Evolutionary conservation across 2,113 vertebrate species (phyloP).

Genomic region (Cephalopterus ornatus): DNA sequence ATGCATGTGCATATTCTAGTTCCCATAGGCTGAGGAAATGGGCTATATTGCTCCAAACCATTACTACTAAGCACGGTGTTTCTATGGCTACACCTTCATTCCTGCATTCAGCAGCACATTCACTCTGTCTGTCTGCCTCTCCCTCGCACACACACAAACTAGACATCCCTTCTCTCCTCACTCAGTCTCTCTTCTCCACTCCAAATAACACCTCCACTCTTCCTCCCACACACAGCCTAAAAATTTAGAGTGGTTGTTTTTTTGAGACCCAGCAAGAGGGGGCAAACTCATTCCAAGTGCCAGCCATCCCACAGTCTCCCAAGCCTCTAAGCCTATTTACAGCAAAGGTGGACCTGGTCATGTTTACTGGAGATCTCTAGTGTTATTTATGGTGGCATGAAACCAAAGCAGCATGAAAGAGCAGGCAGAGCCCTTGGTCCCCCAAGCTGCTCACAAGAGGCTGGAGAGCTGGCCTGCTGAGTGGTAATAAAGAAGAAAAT

Average conservation of each 20-base stretch:
- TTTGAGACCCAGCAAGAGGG: background rate
- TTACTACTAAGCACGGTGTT: background rate
- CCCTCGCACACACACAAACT: accelerated
- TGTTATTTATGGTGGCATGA: background rate
- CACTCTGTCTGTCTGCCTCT: background rate
- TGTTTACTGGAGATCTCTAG: background rate
- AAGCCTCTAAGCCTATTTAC: background rate
- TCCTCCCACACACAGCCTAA: background rate
- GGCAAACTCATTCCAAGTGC: background rate
- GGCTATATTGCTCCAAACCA: background rate
- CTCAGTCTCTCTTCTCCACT: background rate
- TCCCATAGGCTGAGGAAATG: background rate
- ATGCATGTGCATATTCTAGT: background rate
- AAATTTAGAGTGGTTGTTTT: background rate
- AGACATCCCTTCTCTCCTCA: background rate
- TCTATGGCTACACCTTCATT: conserved; percentile 46
- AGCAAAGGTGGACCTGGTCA: background rate
- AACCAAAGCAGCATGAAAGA: background rate
- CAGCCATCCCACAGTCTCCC: background rate
- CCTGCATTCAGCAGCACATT: background rate
- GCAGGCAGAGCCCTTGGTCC: background rate
- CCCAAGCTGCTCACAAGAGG: background rate
- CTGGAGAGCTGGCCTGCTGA: background rate
- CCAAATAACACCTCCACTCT: background rate
- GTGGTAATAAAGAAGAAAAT: background rate